Conservation (phyloP, 2,797 vertebrate genomes). For the Trachops cirrhosus region DNA sequence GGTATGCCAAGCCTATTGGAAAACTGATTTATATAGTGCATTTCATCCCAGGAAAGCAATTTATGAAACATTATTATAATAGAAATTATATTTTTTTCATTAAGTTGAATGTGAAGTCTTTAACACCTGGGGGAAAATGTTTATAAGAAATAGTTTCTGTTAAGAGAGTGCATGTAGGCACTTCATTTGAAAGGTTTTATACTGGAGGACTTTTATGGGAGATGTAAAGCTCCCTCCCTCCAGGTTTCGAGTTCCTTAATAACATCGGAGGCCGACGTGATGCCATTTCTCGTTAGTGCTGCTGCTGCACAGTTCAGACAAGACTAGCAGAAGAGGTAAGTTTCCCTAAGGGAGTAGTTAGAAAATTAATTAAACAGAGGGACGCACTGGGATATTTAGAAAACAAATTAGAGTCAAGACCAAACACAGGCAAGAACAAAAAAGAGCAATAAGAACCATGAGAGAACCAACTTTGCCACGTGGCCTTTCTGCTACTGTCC, state of each 20-base stretch:
- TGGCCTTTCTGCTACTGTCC: neutral
- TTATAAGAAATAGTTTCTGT: neutral
- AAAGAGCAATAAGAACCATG: neutral
- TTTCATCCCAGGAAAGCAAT: constrained; percentile 14
- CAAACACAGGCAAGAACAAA: constrained; percentile 41
- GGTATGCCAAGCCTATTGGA: neutral
- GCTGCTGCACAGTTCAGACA: neutral
- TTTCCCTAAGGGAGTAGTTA: constrained; percentile 38
- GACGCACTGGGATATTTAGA: constrained; percentile 47
- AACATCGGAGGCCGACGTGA: neutral
- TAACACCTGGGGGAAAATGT: neutral
- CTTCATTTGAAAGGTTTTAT: constrained; percentile 8
- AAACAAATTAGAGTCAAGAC: constrained; percentile 44
- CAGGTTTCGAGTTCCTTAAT: neutral
- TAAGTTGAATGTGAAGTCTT: neutral
- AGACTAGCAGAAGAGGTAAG: constrained; percentile 34
- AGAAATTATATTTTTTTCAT: neutral
- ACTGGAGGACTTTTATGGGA: neutral
- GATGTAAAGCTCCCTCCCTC: neutral
- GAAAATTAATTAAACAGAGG: constrained; percentile 60
- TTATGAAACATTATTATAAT: constrained; percentile 36
- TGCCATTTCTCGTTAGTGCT: constrained; percentile 12
- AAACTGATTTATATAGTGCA: neutral
- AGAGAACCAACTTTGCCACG: neutral
- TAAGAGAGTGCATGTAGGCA: neutral